These are phyloP conservation scores for Acrocephalus kingi DNA, from an alignment of 2,113 vertebrate species.

Conservation along the genomic window DNA sequence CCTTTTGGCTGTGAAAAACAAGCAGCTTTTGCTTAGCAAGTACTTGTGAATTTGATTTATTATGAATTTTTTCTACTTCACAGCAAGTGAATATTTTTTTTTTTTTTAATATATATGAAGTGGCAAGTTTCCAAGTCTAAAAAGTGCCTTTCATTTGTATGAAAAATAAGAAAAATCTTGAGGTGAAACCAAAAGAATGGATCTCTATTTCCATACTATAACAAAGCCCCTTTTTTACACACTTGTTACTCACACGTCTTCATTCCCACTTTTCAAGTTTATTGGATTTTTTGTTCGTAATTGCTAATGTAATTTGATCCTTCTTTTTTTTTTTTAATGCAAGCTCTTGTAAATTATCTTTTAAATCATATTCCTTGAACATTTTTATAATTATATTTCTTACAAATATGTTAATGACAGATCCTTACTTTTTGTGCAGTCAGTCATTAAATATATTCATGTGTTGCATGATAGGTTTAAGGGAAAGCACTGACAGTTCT, in stretches of 20 bases:
- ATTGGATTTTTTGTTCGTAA: rapidly evolving
- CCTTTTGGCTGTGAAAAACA: constrained; percentile 11
- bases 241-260: background rate
- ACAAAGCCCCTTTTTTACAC: background rate
- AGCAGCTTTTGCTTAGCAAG: constrained; percentile 37
- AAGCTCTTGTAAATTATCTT: background rate
- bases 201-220: background rate
- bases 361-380: background rate
- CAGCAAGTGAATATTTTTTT: background rate
- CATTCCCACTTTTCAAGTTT: background rate
- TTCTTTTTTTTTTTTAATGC: background rate
- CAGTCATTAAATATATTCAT: background rate
- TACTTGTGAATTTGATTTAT: constrained; percentile 54
- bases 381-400: background rate
- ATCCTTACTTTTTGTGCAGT: background rate
- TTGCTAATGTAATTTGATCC: background rate
- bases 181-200: background rate
- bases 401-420: background rate
- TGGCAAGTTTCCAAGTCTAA: background rate
- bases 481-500: background rate
- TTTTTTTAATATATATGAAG: background rate
- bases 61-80: constrained; percentile 10
- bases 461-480: background rate
- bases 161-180: background rate
- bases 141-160: background rate